Evolutionary conservation across 1,140 invertebrate species (phyloP).

Genomic region (Ephestia elutella): DNA sequence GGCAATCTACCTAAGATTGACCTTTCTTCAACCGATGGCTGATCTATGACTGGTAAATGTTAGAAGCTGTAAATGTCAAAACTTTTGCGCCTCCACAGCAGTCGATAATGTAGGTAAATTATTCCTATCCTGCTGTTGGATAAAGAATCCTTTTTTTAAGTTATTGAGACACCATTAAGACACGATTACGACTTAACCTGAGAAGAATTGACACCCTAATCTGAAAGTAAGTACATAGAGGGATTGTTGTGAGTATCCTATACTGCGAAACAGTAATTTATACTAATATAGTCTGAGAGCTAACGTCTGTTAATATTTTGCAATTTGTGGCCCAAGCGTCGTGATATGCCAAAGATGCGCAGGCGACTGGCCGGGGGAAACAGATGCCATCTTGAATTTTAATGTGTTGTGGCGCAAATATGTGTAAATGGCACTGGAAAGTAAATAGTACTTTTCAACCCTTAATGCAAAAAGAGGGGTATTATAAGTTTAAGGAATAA

Average conservation of each 20-base stretch:
- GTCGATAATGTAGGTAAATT: neutral
- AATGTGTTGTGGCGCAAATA: neutral
- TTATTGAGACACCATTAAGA: too few relatives aligned
- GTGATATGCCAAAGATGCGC: slow-evolving; percentile 7
- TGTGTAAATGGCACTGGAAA: neutral
- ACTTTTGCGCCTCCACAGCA: slow-evolving; percentile 7
- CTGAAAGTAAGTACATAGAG: too few relatives aligned
- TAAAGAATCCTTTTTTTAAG: too few relatives aligned
- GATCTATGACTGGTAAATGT: slow-evolving; percentile 2
- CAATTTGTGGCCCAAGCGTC: slow-evolving; percentile 1
- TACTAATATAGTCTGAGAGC: neutral
- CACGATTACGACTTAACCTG: too few relatives aligned
- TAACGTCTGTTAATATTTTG: slow-evolving; percentile 10
- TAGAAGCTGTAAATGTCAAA: slow-evolving; percentile 11
- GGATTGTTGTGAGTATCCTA: too few relatives aligned
- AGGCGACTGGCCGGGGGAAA: neutral
- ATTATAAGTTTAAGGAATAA: too few relatives aligned
- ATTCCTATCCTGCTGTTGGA: neutral
- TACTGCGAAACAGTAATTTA: neutral
- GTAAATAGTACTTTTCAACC: neutral
- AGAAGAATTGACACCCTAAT: too few relatives aligned
- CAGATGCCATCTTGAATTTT: slow-evolving; percentile 2
- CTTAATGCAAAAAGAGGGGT: too few relatives aligned
- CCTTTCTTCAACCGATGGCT: neutral
- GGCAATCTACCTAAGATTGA: neutral